Percentiles rank a stretch among this genome's conserved stretches.
phyloP scores from a whole-genome alignment of 2,888 invertebrate genomes.

The Selenia dentaria region DNA sequence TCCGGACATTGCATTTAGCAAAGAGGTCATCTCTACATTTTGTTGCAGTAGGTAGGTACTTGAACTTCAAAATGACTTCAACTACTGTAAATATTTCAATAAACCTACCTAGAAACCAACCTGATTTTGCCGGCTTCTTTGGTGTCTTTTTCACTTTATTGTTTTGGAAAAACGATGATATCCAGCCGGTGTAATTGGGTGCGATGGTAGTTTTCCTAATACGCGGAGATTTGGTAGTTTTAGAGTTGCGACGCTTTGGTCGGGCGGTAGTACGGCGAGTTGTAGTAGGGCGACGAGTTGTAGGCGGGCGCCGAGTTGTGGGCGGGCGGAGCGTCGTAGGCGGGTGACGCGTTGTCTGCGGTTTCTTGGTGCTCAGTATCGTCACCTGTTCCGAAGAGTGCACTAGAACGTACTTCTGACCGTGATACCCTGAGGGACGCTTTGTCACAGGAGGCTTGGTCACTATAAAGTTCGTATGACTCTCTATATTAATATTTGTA shows the following conservation, averaged over 20 bases:
- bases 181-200: conserved; percentile 60
- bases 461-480: conserved; percentile 75
- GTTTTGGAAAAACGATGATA: conserved; percentile 62
- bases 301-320: conserved; percentile 39
- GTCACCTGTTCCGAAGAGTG: conserved; percentile 41
- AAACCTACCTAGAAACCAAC: conserved; percentile 71
- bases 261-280: conserved; percentile 43
- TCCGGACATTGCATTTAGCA: no score
- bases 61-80: no score
- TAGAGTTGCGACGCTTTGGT: conserved; percentile 40
- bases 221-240: conserved; percentile 54
- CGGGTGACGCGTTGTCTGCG: conserved; percentile 34
- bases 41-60: no score
- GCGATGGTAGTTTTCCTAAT: conserved; percentile 59
- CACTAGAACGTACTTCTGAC: conserved; percentile 55
- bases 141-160: conserved; percentile 54
- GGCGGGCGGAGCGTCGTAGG: conserved; percentile 40
- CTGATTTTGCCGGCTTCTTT: conserved; percentile 61
- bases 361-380: conserved; percentile 41
- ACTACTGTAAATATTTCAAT: neutral
- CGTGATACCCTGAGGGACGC: conserved; percentile 43
- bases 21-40: no score
- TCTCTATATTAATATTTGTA: conserved; percentile 75
- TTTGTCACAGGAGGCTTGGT: conserved; percentile 57
- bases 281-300: conserved; percentile 31